These are phyloP conservation scores for Archocentrus centrarchus DNA, from an alignment of 2,113 vertebrate genomes.

Conservation along the genomic window DNA sequence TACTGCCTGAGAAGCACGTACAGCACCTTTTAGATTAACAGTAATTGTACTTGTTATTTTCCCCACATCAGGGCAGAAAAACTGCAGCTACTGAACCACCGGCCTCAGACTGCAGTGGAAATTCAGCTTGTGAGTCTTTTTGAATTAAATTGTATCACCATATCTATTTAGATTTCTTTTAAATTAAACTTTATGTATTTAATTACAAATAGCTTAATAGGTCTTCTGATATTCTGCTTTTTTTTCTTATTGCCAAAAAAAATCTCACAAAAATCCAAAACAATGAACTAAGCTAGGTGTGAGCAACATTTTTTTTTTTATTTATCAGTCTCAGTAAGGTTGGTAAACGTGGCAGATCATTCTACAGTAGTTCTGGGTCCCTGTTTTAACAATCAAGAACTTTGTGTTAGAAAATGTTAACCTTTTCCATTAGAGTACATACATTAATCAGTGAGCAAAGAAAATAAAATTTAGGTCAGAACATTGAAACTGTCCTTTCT, in stretches of 20 bases:
- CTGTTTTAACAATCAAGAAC: neutral
- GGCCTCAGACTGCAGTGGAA: conserved; percentile 95
- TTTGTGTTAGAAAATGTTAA: neutral
- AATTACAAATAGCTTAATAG: neutral
- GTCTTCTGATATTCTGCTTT: neutral
- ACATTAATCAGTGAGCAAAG: neutral
- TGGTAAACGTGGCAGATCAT: neutral
- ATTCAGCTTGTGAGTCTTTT: conserved; percentile 91
- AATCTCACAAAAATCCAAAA: no score
- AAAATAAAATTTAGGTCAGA: neutral
- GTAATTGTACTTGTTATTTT: neutral
- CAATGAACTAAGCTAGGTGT: no score
- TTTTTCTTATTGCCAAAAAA: no score
- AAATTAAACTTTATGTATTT: neutral
- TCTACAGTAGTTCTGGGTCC: neutral
- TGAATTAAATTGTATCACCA: neutral
- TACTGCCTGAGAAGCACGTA: neutral
- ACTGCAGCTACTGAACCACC: conserved; percentile 93
- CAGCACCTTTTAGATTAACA: neutral
- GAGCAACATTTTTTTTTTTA: no score
- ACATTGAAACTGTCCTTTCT: no score
- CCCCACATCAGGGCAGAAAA: conserved; percentile 89
- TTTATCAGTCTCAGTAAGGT: no score
- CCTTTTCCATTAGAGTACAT: neutral
- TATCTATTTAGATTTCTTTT: neutral